Evolutionary conservation across 37 sponge, comb jelly and placozoan species (phyloP).

Genomic region (Chondrilla cf. caribensis): DNA sequence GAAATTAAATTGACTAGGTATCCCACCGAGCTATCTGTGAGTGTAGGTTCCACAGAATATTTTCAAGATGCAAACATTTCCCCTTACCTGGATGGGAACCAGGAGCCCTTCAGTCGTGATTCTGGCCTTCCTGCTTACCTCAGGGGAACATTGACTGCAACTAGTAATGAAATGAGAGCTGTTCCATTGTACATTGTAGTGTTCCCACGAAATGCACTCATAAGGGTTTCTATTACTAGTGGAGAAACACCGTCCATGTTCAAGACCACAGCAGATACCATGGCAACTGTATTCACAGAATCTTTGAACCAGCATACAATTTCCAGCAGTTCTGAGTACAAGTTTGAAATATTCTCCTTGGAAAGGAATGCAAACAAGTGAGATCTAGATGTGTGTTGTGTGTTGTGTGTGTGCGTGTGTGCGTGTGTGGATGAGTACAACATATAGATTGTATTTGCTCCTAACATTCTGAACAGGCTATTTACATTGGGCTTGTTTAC

Average conservation of each 20-base stretch:
- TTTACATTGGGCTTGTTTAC: too few species aligned
- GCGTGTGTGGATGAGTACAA: too few species aligned
- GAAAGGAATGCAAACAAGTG: too few species aligned
- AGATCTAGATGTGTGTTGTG: too few species aligned
- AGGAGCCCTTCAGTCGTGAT: neutral
- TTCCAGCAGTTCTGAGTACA: too few species aligned
- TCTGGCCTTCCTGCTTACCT: neutral
- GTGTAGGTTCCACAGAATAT: neutral
- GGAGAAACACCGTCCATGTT: neutral
- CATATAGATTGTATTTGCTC: too few species aligned
- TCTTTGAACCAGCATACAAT: conserved; percentile 8
- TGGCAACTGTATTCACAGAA: neutral
- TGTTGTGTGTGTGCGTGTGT: too few species aligned
- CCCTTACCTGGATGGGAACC: neutral
- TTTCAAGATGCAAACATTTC: neutral
- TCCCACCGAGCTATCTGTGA: neutral
- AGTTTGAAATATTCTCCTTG: too few species aligned
- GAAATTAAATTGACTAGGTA: neutral
- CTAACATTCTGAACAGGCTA: too few species aligned
- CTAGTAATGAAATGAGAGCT: neutral
- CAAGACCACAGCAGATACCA: neutral
- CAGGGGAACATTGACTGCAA: neutral
- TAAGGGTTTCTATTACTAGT: neutral
- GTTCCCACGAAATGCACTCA: neutral
- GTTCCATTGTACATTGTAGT: conserved; percentile 10